These are phyloP conservation scores for Mesocentrotus franciscanus DNA, from an alignment of 53 echinoderm and acorn worm species.

Conservation along the genomic window DNA sequence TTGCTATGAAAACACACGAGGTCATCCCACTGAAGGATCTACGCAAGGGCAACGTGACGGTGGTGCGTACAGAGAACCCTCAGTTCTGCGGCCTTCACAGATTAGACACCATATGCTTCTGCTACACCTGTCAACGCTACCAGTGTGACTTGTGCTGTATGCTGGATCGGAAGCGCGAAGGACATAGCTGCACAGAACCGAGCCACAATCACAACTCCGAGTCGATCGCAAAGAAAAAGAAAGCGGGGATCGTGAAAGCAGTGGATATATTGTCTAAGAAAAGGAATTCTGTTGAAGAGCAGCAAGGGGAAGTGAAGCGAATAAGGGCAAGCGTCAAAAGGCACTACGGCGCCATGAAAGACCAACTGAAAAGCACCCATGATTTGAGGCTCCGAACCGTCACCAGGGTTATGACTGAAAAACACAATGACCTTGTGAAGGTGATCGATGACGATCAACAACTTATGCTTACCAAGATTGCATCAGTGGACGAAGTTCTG, in stretches of 20 bases:
- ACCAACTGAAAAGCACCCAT: background rate
- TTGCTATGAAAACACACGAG: conserved; percentile 41
- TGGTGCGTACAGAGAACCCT: conserved; percentile 26
- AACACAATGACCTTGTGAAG: background rate
- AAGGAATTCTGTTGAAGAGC: background rate
- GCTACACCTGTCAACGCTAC: conserved; percentile 45
- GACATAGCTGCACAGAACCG: conserved; percentile 19
- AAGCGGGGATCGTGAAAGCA: background rate
- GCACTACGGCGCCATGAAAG: conserved; percentile 22
- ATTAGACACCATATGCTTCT: conserved; percentile 35
- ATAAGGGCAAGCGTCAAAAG: conserved; percentile 3
- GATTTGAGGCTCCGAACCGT: conserved; percentile 25
- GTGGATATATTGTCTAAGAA: background rate
- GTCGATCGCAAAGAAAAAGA: background rate
- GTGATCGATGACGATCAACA: conserved; percentile 26
- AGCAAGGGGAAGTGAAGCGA: conserved; percentile 23
- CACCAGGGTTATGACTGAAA: conserved; percentile 49
- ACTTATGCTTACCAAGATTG: conserved; percentile 19
- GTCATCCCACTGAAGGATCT: conserved; percentile 50
- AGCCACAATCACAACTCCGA: background rate
- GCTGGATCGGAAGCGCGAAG: background rate
- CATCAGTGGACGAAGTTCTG: conserved; percentile 39
- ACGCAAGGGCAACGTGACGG: conserved; percentile 34
- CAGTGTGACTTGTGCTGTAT: conserved; percentile 30
- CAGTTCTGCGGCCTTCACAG: conserved; percentile 25